Percentiles rank a stretch among this genome's conserved stretches.
Conservation (phyloP, 2,113 vertebrate genomes). For the Macaca mulatta region DNA sequence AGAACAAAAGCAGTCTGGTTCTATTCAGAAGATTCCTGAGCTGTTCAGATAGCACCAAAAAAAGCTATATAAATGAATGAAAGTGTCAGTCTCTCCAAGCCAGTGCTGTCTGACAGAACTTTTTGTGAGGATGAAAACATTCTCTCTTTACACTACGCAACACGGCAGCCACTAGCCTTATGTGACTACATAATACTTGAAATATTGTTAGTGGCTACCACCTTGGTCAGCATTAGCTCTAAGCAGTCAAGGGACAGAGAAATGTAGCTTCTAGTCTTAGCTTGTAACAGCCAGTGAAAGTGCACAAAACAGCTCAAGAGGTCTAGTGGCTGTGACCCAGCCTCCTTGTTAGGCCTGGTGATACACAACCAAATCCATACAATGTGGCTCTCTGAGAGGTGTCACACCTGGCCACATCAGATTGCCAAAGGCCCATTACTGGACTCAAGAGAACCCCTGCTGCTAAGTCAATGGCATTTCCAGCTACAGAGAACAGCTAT, state of each 20-base stretch:
- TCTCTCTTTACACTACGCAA: background rate
- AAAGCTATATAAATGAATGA: background rate
- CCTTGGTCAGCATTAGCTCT: background rate
- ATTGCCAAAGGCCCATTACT: background rate
- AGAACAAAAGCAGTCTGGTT: conserved; percentile 28
- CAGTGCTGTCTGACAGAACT: background rate
- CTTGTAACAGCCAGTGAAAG: conserved; percentile 17
- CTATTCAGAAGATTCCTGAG: conserved; percentile 10
- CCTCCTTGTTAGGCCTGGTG: background rate
- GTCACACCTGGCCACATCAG: background rate
- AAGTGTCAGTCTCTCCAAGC: background rate
- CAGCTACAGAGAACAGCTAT: background rate
- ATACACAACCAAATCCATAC: background rate
- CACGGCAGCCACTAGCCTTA: background rate
- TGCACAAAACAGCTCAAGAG: background rate
- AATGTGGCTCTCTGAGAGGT: background rate
- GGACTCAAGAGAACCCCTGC: background rate
- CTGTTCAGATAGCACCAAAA: background rate
- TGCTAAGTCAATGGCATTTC: conserved; percentile 7
- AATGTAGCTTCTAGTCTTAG: background rate
- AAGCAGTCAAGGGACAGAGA: background rate
- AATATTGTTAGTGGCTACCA: background rate
- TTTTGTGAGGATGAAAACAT: background rate
- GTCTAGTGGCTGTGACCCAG: background rate
- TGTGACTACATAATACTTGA: background rate